Base-by-base conservation (phyloP, 2,113 vertebrate species). In the Peucedramus taeniatus region DNA sequence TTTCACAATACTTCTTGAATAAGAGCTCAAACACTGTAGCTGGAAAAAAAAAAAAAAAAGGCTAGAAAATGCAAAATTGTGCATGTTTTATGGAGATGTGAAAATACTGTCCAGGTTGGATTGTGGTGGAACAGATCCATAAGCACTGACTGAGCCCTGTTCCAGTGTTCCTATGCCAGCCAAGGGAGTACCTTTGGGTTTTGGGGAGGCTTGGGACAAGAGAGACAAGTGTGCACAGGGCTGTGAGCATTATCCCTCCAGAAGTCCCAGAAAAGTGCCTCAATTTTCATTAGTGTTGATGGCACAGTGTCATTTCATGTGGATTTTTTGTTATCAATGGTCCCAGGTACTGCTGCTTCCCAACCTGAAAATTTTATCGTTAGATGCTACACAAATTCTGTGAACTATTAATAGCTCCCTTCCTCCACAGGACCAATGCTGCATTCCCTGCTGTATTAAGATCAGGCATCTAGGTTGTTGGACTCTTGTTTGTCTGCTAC, bases 1-100 rank as follows among this genome's bases (percentile, higher is more conserved):
- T 89, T 94, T 70, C 71, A 42, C 50, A 90, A 21, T 90, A 49
- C 35, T 92, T 31, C 63, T 83, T 81, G 65, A 94, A 40, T 72
- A 92, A 89, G 56, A 93, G 40, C 71, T 96, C 68, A 78, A 86
- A 87, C 33, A 53, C 50, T 33, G 57, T 8, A 75, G 75, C 35
- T 70, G 65, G 17, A 11, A 6, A 21, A 44, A 49, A 33, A n/a
- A 39, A 40, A 33, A 26, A 37, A 31, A 59, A 49, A 40, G 10
- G 7, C 56, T 81, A 80, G 65, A 86, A 94, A 80, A 93, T 45
- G 7, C 31, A 44, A 15, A 80, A 15, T 72, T 1, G 4, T 17
- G n/a, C n/a, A n/a, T n/a, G 30, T 80, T 72, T 65, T 82, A 45
- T n/a, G 60, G 72, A 76, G 42, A 39, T 35, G 27, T 39, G 47